Conservation (phyloP, 2,888 invertebrate genomes). For the Melipona beecheii region DNA sequence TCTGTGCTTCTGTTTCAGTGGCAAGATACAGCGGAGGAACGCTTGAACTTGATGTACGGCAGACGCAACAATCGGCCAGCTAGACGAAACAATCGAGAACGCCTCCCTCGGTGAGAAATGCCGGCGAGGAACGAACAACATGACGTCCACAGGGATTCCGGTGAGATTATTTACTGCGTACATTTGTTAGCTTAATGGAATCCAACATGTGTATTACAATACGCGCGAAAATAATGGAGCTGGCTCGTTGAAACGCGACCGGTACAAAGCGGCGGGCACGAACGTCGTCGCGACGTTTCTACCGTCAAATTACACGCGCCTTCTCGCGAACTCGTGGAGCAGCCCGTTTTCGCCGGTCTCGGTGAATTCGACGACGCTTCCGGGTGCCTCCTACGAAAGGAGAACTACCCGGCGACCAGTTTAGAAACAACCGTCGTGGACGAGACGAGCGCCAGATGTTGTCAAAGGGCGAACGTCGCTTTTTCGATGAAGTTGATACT, state of each 20-base stretch:
- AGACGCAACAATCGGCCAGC: conserved; percentile 56
- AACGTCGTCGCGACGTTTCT: conserved; percentile 6
- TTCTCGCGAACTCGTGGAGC: neutral
- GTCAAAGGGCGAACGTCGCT: neutral
- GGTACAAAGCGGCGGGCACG: conserved; percentile 41
- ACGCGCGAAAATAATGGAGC: conserved; percentile 65
- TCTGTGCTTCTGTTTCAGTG: neutral
- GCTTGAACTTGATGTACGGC: conserved; percentile 59
- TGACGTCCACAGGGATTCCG: conserved; percentile 42
- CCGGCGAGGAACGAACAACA: conserved; percentile 51
- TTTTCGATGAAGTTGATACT: neutral
- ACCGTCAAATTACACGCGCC: conserved; percentile 28
- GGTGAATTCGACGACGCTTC: conserved; percentile 45
- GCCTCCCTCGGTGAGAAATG: conserved; percentile 57
- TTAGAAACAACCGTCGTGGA: conserved; percentile 45
- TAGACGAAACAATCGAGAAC: conserved; percentile 61
- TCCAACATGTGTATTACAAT: conserved; percentile 61
- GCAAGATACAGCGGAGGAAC: neutral
- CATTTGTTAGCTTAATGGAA: conserved; percentile 71
- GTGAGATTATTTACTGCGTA: conserved; percentile 61
- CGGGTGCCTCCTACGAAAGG: conserved; percentile 58
- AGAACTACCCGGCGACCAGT: conserved; percentile 49
- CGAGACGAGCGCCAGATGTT: conserved; percentile 15
- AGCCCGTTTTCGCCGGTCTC: conserved; percentile 31
- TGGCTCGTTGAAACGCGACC: conserved; percentile 44